These are phyloP conservation scores for Turritopsis dohrnii DNA, from an alignment of 30 jellyfish, hydroid and myxozoan genomes.

Conservation along the genomic window DNA sequence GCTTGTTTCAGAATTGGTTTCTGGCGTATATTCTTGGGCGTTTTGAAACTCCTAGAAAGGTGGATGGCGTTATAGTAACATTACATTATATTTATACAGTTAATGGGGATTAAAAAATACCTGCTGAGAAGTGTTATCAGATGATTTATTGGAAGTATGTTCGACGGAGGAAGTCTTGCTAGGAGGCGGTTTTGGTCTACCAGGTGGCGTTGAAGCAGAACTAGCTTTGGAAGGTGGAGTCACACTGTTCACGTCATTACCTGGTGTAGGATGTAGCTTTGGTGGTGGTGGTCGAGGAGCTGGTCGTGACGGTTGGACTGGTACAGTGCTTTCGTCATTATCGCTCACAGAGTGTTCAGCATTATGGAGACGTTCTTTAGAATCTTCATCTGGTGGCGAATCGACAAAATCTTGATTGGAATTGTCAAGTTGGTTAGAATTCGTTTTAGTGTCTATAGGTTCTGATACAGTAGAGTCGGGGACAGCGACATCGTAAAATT, in stretches of 20 bases:
- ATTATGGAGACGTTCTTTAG: background rate
- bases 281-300: conserved; percentile 36
- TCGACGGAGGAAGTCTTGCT: background rate
- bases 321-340: background rate
- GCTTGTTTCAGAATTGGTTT: background rate
- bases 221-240: background rate
- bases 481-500: conserved; percentile 87
- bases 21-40: background rate
- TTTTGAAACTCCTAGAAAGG: background rate
- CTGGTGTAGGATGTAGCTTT: background rate
- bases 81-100: too few relatives aligned
- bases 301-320: conserved; percentile 32
- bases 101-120: too few relatives aligned
- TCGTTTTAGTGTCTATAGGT: background rate
- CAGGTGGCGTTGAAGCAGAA: conserved; percentile 5
- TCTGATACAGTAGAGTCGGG: conserved; percentile 44
- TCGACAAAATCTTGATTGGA: conserved; percentile 14
- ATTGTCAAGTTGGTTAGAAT: background rate
- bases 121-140: background rate
- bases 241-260: background rate
- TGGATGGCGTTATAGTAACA: too few relatives aligned
- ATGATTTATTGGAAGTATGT: background rate
- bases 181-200: conserved; percentile 26
- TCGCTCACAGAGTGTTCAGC: background rate
- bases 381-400: conserved; percentile 6